A percentile compares a stretch with the other conserved stretches of the same genome.
phyloP scores from a whole-genome alignment of 1,140 invertebrate species.

The Hypsibius dujardini region DNA sequence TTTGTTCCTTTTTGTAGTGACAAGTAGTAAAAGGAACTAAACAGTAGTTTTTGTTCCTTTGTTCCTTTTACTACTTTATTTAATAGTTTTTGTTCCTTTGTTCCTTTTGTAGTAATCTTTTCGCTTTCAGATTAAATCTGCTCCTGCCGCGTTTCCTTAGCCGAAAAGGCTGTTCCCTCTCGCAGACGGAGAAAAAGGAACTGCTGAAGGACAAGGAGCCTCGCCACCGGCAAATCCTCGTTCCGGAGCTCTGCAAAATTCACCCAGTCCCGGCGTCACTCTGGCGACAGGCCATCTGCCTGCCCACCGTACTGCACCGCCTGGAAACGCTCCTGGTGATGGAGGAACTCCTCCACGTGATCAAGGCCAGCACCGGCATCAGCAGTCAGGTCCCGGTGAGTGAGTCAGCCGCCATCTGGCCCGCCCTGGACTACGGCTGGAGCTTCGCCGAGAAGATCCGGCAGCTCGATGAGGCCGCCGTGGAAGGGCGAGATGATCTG shows the following conservation, averaged over 20 bases:
- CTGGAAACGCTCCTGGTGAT: slow-evolving; percentile 79
- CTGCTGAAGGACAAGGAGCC: slow-evolving; percentile 36
- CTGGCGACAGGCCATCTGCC: slow-evolving; percentile 86
- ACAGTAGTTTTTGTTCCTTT: no score
- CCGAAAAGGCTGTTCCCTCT: neutral
- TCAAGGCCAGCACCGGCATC: neutral
- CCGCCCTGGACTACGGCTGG: slow-evolving; percentile 77
- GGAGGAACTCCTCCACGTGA: slow-evolving; percentile 52
- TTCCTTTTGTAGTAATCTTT: no score
- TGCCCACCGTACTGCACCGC: slow-evolving; percentile 84
- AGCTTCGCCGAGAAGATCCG: slow-evolving; percentile 51
- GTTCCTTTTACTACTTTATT: no score
- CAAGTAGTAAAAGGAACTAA: no score
- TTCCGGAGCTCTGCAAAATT: slow-evolving; percentile 86
- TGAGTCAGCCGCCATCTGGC: slow-evolving; percentile 39
- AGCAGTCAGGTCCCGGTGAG: neutral
- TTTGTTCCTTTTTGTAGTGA: no score
- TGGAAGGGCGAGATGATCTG: neutral
- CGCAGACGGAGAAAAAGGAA: neutral
- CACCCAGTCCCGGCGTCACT: slow-evolving; percentile 90
- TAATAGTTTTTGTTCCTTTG: no score
- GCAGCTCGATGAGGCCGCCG: neutral
- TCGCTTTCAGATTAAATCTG: no score
- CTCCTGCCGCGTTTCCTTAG: slow-evolving; percentile 54
- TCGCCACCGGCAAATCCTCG: slow-evolving; percentile 91